phyloP scores from a whole-genome alignment of 2,888 invertebrate species.

The Timandra comae region DNA sequence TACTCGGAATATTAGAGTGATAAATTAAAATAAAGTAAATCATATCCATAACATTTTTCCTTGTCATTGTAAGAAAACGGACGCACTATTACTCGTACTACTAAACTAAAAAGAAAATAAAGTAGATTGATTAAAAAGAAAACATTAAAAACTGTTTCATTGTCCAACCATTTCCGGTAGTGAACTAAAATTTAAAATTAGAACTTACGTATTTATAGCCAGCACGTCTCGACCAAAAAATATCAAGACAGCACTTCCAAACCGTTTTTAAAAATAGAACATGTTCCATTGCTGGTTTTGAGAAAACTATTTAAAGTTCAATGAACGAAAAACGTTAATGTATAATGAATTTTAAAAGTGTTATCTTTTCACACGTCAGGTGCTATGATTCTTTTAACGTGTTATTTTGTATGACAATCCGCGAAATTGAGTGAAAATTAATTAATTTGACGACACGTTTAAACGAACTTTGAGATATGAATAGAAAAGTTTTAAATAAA shows the following conservation, averaged over 20 bases:
- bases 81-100: too few relatives aligned
- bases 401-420: conserved; percentile 51
- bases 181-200: conserved; percentile 35
- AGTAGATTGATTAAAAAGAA: not conserved
- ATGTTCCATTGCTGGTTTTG: conserved; percentile 12
- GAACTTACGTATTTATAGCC: conserved; percentile 18
- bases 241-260: too few relatives aligned
- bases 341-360: too few relatives aligned
- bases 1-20: too few relatives aligned
- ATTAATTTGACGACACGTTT: conserved; percentile 42
- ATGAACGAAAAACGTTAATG: not conserved
- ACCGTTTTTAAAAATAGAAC: not conserved
- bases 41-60: too few relatives aligned
- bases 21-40: too few relatives aligned
- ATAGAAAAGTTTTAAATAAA: not conserved
- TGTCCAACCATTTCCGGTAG: conserved; percentile 46
- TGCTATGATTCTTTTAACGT: conserved; percentile 36
- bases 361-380: conserved; percentile 19
- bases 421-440: conserved; percentile 58
- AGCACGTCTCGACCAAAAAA: conserved; percentile 15
- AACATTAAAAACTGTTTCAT: conserved; percentile 23
- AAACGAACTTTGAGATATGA: conserved; percentile 8
- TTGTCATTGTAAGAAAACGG: too few relatives aligned
- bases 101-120: too few relatives aligned
- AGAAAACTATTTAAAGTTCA: not conserved